Percentiles rank a stretch among this genome's conserved stretches.
phyloP scores from a whole-genome alignment of 2,888 invertebrate genomes.

The Teinopalpus imperialis region DNA sequence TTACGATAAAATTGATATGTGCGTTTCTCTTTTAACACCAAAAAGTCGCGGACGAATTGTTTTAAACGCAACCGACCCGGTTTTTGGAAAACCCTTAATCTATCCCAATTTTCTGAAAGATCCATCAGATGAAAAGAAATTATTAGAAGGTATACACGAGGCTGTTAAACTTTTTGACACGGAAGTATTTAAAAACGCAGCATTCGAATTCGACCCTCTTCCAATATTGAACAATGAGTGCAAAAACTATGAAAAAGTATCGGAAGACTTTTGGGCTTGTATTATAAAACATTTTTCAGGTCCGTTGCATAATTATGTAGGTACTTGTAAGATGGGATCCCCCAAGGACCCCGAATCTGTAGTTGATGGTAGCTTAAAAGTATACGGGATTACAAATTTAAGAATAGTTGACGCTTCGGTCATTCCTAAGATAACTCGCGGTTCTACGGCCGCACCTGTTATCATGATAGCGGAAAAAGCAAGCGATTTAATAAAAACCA shows the following conservation, averaged over 20 bases:
- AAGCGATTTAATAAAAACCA: conserved; percentile 72
- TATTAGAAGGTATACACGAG: conserved; percentile 68
- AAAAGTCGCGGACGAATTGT: conserved; percentile 69
- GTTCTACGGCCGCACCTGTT: conserved; percentile 70
- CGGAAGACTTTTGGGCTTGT: conserved; percentile 70
- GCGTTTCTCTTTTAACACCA: conserved; percentile 66
- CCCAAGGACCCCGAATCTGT: conserved; percentile 62
- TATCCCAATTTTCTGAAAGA: conserved; percentile 72
- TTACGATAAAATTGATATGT: conserved; percentile 69
- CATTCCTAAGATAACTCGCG: conserved; percentile 71
- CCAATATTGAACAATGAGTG: conserved; percentile 67
- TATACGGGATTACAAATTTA: conserved; percentile 62
- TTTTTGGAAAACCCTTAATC: conserved; percentile 64
- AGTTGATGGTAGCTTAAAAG: conserved; percentile 59
- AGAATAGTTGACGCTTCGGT: conserved; percentile 70
- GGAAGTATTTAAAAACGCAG: conserved; percentile 64
- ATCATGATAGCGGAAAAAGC: conserved; percentile 78
- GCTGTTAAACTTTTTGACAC: conserved; percentile 70
- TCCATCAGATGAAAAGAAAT: conserved; percentile 57
- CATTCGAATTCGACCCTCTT: conserved; percentile 65
- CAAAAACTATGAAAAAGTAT: conserved; percentile 60
- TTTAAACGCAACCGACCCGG: conserved; percentile 61
- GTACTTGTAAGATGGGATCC: conserved; percentile 75
- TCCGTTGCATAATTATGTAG: conserved; percentile 69
- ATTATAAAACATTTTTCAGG: conserved; percentile 73